These are phyloP conservation scores for Syndactyla subalaris DNA, from an alignment of 2,797 vertebrate species.

Conservation along the genomic window DNA sequence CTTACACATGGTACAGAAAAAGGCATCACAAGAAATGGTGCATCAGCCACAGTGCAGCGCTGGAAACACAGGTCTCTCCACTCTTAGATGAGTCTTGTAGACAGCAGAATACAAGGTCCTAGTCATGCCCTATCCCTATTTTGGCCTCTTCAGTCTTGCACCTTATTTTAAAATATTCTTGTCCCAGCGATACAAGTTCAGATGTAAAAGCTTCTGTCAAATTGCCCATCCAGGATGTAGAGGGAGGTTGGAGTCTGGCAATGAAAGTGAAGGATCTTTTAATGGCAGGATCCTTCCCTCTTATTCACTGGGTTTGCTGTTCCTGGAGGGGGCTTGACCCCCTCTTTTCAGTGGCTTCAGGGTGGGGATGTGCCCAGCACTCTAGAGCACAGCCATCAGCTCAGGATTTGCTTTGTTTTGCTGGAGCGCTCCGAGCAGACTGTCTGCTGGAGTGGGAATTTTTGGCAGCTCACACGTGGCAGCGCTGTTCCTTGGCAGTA, in stretches of 20 bases:
- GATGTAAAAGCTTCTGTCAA: background rate
- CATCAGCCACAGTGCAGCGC: rapidly evolving
- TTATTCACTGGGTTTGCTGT: background rate
- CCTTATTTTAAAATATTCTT: background rate
- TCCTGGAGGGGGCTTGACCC: background rate
- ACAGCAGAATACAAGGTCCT: background rate
- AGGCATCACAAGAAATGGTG: background rate
- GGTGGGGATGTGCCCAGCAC: background rate
- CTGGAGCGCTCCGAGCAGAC: background rate
- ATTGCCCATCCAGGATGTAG: background rate
- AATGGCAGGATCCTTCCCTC: background rate
- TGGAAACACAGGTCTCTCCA: background rate
- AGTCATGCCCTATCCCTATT: background rate
- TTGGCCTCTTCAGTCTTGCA: background rate
- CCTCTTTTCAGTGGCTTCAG: background rate
- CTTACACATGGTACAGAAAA: background rate
- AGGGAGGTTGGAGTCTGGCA: background rate
- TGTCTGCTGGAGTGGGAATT: background rate
- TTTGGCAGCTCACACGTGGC: background rate
- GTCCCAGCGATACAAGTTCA: background rate
- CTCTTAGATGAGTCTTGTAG: background rate
- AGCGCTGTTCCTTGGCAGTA: background rate
- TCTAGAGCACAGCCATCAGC: background rate
- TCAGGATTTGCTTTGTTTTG: background rate
- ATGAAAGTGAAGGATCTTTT: background rate